Evolutionary conservation across 2,797 vertebrate species (phyloP), one percentile per base, ranked within the genome.

Genomic region (Alcedo atthis): DNA sequence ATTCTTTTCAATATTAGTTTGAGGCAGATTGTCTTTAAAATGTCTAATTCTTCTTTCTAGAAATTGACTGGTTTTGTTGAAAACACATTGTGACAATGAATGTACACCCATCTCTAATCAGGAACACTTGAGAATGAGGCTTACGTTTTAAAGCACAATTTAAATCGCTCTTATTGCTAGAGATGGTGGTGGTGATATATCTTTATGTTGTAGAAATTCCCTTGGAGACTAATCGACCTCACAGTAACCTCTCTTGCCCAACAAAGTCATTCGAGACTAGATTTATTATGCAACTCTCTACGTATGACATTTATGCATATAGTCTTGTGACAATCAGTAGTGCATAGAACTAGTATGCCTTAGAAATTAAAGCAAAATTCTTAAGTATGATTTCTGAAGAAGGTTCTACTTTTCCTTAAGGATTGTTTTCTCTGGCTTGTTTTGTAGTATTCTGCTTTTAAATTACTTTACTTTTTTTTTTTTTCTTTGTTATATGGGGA

Each of bases 191-290:
- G 19, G 33, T 80, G 81, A 86, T 86, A 57, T 4, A 70, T 55
- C 74, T 79, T 81, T 80, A 82, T 85, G 35, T 61, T 70, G 24
- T 21, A 88, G 77, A 88, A 77, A 70, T 94, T 90, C 81, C 82
- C 85, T 85, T 49, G 54, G 83, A 95, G 77, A 49, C 45, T 75
- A 91, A 85, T 88, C 1, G 22, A 95, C 85, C 91, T 91, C 78
- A 37, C 0, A 0, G 68, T 95, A 96, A 94, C 87, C 87, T 96
- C 90, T 54, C 37, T 57, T 87, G 68, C 67, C 80, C 77, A 84
- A 32, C 59, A 57, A 57, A 81, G 85, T 92, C 26, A 17, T 81
- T 92, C n/a, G 54, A 68, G 64, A 32, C 37, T 61, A 43, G 81
- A 88, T 95, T 92, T 95, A 93, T 95, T 92, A 68, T 51, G 37